Evolutionary conservation across 1,140 invertebrate species (phyloP).

Genomic region (Chlorops oryzae): DNA sequence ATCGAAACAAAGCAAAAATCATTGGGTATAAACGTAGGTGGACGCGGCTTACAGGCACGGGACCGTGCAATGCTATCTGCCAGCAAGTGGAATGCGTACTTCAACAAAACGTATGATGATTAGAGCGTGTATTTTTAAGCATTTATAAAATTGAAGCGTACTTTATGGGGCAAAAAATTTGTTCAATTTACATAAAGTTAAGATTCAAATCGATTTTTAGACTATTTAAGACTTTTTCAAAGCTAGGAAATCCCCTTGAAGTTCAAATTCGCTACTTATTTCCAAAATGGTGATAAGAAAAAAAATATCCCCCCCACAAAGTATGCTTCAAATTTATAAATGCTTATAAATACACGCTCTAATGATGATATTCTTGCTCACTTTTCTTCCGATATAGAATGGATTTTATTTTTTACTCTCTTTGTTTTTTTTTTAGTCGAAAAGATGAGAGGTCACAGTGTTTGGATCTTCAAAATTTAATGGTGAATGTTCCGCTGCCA

Average conservation of each 20-base stretch:
- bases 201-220: not conserved
- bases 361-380: no score
- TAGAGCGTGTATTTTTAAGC: no score
- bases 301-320: no score
- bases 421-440: slow-evolving; percentile 22
- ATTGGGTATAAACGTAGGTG: slow-evolving; percentile 50
- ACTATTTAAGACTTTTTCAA: no score
- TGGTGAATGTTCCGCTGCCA: slow-evolving; percentile 33
- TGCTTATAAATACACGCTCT: no score
- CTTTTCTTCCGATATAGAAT: not conserved
- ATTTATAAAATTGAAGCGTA: no score
- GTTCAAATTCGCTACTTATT: no score
- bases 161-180: no score
- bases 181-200: no score
- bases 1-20: slow-evolving; percentile 49
- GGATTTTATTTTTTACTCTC: not conserved
- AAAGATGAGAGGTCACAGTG: slow-evolving; percentile 40
- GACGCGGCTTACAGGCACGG: slow-evolving; percentile 64
- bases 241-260: no score
- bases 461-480: slow-evolving; percentile 44
- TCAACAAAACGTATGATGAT: slow-evolving; percentile 63
- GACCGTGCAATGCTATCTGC: slow-evolving; percentile 83
- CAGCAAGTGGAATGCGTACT: slow-evolving; percentile 78
- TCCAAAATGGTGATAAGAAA: no score
- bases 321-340: no score